These are phyloP conservation scores for Agrotis exclamationis DNA, from an alignment of 2,888 invertebrate species.

Conservation along the genomic window DNA sequence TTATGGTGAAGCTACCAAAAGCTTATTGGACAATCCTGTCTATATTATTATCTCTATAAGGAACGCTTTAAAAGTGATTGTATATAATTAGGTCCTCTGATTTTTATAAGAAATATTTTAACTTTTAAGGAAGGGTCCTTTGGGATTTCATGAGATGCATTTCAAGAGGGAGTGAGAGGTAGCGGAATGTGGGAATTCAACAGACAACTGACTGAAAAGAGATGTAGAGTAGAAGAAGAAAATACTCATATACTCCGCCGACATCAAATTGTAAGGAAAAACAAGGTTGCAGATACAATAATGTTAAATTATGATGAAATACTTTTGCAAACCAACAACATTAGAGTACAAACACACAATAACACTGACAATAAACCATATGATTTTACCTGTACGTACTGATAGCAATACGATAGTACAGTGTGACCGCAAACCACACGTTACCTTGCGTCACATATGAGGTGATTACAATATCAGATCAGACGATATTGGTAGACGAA, in stretches of 20 bases:
- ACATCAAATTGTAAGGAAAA: neutral
- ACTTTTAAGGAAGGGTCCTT: too few relatives aligned
- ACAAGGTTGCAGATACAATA: neutral
- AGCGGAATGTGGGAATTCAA: too few relatives aligned
- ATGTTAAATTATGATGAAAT: neutral
- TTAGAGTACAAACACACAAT: neutral
- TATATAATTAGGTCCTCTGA: too few relatives aligned
- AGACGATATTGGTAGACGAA: neutral
- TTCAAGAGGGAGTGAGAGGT: too few relatives aligned
- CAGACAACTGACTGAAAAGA: neutral
- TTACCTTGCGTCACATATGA: slow-evolving; percentile 28
- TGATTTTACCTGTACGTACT: neutral
- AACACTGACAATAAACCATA: neutral
- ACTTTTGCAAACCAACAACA: neutral
- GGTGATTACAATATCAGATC: slow-evolving; percentile 4
- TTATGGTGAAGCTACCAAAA: too few relatives aligned
- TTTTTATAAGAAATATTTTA: too few relatives aligned
- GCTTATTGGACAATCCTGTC: too few relatives aligned
- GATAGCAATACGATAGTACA: slow-evolving; percentile 29
- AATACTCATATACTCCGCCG: too few relatives aligned
- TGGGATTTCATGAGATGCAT: too few relatives aligned
- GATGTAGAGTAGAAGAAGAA: too few relatives aligned
- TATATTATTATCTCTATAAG: too few relatives aligned
- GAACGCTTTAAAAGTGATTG: too few relatives aligned
- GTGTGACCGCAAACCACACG: slow-evolving; percentile 30